Conservation (phyloP, 2,113 vertebrate species). For the Psittacara wagleri region DNA sequence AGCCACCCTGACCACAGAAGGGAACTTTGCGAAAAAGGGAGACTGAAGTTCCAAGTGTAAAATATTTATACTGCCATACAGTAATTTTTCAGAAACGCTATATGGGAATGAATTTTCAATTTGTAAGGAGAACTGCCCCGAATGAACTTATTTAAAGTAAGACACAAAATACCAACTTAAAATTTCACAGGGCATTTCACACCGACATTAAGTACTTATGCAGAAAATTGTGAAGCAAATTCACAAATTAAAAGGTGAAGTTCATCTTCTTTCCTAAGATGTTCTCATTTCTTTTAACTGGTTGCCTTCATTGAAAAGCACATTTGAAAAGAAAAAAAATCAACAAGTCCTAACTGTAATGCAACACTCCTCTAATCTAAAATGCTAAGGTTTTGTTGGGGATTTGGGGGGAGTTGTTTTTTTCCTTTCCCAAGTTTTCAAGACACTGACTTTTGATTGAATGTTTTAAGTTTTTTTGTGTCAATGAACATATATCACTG, state of each 20-base stretch:
- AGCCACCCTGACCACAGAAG: not conserved
- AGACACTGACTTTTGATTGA: not conserved
- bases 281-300: not conserved
- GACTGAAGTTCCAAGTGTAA: not conserved
- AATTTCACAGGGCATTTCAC: not conserved
- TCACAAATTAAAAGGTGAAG: not conserved
- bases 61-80: not conserved
- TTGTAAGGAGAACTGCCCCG: not conserved
- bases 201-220: accelerated
- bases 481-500: not conserved
- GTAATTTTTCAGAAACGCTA: not conserved
- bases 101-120: not conserved
- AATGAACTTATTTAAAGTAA: not conserved
- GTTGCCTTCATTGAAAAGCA: not conserved
- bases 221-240: not conserved
- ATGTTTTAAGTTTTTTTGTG: not conserved
- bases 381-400: not conserved
- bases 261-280: not conserved
- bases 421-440: not conserved
- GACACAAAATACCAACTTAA: not conserved
- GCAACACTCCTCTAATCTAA: not conserved
- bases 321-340: not conserved
- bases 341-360: not conserved
- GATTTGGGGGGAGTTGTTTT: not conserved
- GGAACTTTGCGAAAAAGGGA: not conserved